Conservation (phyloP, 1,140 invertebrate genomes). For the Philaenus spumarius region DNA sequence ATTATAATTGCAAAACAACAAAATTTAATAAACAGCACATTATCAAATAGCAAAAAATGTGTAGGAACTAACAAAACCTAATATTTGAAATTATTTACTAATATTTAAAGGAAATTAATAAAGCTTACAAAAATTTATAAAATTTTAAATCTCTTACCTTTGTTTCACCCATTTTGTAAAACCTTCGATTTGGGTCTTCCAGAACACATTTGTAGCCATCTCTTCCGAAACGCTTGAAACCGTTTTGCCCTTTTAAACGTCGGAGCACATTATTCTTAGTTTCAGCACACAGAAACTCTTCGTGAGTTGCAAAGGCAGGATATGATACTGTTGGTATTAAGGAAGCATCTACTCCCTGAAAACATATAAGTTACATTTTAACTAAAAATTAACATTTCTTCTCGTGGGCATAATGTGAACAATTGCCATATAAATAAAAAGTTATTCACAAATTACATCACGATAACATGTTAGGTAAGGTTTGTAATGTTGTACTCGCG, state of each 20-base stretch:
- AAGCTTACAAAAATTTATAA: constrained; percentile 8
- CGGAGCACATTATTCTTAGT: constrained; percentile 84
- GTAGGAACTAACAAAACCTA: no score
- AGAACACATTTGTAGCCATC: constrained; percentile 90
- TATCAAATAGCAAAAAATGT: no score
- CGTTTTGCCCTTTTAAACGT: constrained; percentile 82
- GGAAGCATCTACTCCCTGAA: constrained; percentile 80
- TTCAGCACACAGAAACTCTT: constrained; percentile 75
- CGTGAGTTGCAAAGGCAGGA: constrained; percentile 96
- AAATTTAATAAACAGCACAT: no score
- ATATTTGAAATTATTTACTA: neutral
- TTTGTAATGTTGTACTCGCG: no score
- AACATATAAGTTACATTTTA: no score
- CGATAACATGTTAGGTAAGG: no score
- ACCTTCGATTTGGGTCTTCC: constrained; percentile 72
- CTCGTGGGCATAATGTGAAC: no score
- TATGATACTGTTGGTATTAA: constrained; percentile 91
- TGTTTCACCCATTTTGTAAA: constrained; percentile 61
- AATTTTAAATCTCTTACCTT: constrained; percentile 43
- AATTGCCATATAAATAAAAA: no score
- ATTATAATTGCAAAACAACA: no score
- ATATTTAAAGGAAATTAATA: neutral
- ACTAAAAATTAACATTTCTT: no score
- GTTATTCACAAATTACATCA: no score
- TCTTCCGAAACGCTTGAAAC: constrained; percentile 90